These are phyloP conservation scores for Athetis lepigone DNA, from an alignment of 2,888 invertebrate species.

Conservation along the genomic window DNA sequence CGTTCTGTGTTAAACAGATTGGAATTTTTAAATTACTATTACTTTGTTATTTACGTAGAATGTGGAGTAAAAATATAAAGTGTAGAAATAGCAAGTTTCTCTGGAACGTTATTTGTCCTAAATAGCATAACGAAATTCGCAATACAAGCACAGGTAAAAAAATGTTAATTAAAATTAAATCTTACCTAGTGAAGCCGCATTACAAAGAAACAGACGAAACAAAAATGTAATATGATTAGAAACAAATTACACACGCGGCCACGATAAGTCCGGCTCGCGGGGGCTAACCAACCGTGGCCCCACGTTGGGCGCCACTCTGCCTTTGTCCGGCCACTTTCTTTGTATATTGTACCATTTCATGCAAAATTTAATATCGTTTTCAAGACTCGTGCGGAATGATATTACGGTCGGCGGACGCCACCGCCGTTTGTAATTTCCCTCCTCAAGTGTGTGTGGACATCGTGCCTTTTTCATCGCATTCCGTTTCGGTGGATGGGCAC, in stretches of 20 bases:
- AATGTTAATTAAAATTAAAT: constrained; percentile 74
- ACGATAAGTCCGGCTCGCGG: constrained; percentile 76
- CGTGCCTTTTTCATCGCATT: constrained; percentile 90
- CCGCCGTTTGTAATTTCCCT: constrained; percentile 87
- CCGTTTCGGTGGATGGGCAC: constrained; percentile 85
- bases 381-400: constrained; percentile 90
- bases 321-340: constrained; percentile 89
- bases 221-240: constrained; percentile 89
- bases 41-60: neutral
- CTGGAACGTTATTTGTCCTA: neutral
- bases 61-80: neutral
- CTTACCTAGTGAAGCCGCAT: constrained; percentile 64
- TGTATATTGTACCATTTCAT: constrained; percentile 90
- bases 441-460: constrained; percentile 90
- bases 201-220: constrained; percentile 70
- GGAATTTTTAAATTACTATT: neutral
- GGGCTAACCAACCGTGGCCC: constrained; percentile 83
- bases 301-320: constrained; percentile 79
- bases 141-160: constrained; percentile 50
- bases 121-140: constrained; percentile 11
- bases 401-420: constrained; percentile 84
- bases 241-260: constrained; percentile 84
- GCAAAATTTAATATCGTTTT: constrained; percentile 91
- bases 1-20: neutral
- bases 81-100: neutral